A percentile compares a stretch with the other conserved stretches of the same genome.
Conservation (phyloP, 2,113 vertebrate genomes). For the Tupaia chinensis region DNA sequence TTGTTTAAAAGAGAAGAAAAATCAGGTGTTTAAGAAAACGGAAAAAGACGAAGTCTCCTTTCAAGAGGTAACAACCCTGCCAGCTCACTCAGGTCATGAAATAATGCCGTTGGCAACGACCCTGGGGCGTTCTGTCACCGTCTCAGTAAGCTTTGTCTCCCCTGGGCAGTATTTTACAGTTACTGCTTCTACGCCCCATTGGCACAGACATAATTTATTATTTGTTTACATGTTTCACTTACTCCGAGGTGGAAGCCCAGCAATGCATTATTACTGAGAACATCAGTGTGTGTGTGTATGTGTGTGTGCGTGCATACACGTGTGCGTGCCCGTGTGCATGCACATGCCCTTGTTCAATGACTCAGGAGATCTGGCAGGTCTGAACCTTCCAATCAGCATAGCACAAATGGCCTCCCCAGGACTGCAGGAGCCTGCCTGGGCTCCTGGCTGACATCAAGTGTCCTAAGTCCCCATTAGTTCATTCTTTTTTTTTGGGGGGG, state of each 20-base stretch:
- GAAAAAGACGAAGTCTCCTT: constrained; percentile 47
- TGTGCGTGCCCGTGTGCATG: background rate
- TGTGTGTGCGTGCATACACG: background rate
- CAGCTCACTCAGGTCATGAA: constrained; percentile 28
- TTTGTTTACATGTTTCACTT: constrained; percentile 77
- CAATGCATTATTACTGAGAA: background rate
- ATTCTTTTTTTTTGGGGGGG: background rate
- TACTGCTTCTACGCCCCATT: constrained; percentile 65
- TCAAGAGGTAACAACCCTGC: constrained; percentile 54
- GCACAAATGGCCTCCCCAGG: background rate
- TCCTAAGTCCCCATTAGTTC: background rate
- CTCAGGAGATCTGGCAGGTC: background rate
- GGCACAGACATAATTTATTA: constrained; percentile 68
- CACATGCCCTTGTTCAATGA: background rate
- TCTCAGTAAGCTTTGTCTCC: constrained; percentile 71
- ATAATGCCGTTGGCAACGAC: constrained; percentile 52
- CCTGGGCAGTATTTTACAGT: constrained; percentile 70
- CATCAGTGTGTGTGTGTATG: background rate
- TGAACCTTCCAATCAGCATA: background rate
- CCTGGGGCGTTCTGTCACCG: constrained; percentile 57
- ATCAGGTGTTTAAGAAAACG: constrained; percentile 43
- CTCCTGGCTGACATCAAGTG: background rate
- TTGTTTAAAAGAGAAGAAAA: background rate
- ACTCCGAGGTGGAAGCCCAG: constrained; percentile 36
- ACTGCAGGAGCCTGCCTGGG: background rate